Evolutionary conservation across 1,140 invertebrate species (phyloP), one percentile per base, ranked within the genome.

Genomic region (Latrodectus geometricus): DNA sequence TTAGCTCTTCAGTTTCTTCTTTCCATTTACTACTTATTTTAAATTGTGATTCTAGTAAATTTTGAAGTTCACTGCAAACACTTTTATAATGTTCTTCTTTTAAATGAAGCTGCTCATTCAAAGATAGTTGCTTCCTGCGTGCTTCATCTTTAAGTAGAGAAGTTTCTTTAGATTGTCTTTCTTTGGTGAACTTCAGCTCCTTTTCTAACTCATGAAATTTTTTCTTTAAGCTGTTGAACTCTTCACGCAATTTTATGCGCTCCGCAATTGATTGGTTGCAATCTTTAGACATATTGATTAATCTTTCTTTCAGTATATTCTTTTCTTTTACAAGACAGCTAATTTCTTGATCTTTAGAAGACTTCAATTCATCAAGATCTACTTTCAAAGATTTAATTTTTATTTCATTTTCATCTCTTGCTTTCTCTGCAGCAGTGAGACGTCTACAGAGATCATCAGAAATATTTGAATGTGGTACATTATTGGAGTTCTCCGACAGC

Each of bases 11-110:
- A 9, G 68, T 21, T 61, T 77, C 83, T 70, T 52, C 65, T 50
- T 86, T 86, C 75, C 61, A 78, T 49, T 56, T 70, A 15, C 20
- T 77, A 20, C 66, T 77, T n/a, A 86, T 86, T 61, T 72, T 56
- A 17, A 77, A 78, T 23, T 86, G 73, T 7, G 83, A 35, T 21
- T 86, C 75, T 20, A 86, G 20, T 12, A 78, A 61, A 4, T 14
- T 35, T 15, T 72, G 74, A 15, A 78, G 20, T 61, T 86, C 83
- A 8, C 21, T 50, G 20, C 74, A 77, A 4, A 72, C 65, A 48
- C 56, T 86, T 23, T 86, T 75, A 54, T 84, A 84, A 52, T 65
- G 20, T 21, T 54, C 66, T 49, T 78, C 83, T 14, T 50, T 21
- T 21, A 54, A 49, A 3, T 9, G 61, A 35, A 86, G 15, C n/a